Evolutionary conservation across 2,113 vertebrate genomes (phyloP), one percentile per base, ranked within the genome.

Genomic region (Dicerorhinus sumatrensis): DNA sequence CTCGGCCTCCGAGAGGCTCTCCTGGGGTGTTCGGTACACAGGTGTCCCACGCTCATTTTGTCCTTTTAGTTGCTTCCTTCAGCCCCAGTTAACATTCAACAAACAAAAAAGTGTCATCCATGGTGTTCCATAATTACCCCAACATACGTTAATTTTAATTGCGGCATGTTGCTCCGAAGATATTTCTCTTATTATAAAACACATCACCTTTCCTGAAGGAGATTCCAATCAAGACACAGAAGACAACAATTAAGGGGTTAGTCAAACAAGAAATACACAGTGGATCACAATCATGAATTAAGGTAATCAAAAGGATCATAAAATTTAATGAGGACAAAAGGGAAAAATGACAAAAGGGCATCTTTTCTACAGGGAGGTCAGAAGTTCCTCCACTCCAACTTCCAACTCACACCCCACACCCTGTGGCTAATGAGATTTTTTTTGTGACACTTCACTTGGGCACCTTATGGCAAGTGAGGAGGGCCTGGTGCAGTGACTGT

Each of bases 251-350:
- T 94, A 81, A n/a, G n/a, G 2, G n/a, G 9, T 91, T 72, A 96
- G 93, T 94, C 87, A 96, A 89, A 97, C 39, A 96, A 96, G 89
- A 96, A 96, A 77, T 85, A 72, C 70, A 62, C 46, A 54, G 12
- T 9, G 58, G 84, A 60, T 92, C 87, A 82, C 75, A 96, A 81
- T 81, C 80, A 96, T 85, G 96, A 96, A 95, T 88, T 94, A 95
- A 89, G 36, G 2, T 95, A 72, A 97, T 94, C 87, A 90, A 92
- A 96, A 76, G 58, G 94, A 62, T 91, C 65, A 79, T 92, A 96
- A 94, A 86, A 97, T 85, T 87, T 94, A 94, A 97, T 69, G 70
- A 92, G 88, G 23, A 91, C 72, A 88, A 90, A 96, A 77, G 63
- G 58, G 20, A 36, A 85, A 95, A 92, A 76, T 20, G 58, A 79